These are phyloP conservation scores for Ectropis grisescens DNA, from an alignment of 1,140 invertebrate genomes.

Conservation along the genomic window DNA sequence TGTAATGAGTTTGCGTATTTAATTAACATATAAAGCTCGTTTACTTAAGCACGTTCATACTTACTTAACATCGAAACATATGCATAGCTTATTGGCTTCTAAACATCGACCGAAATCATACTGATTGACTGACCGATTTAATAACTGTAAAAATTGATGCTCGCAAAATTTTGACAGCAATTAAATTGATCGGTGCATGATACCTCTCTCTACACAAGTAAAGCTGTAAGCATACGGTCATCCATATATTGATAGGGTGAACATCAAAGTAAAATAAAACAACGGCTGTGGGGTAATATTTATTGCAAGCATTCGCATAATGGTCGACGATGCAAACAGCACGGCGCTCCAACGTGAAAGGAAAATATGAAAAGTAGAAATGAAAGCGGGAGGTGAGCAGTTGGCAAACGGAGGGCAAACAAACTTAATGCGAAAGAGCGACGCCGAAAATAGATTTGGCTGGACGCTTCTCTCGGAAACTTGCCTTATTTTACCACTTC, in stretches of 20 bases:
- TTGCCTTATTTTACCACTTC: conserved; percentile 7
- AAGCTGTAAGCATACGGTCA: background rate
- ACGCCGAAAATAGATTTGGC: conserved; percentile 17
- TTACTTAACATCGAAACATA: conserved; percentile 15
- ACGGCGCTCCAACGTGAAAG: conserved; percentile 17
- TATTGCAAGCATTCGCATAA: conserved; percentile 39
- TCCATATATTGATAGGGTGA: conserved; percentile 10
- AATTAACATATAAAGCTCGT: no score
- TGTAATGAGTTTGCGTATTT: no score
- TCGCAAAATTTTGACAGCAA: no score
- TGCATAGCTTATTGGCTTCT: conserved; percentile 8
- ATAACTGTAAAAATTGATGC: no score
- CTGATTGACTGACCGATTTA: no score
- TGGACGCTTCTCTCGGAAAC: conserved; percentile 12
- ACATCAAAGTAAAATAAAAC: conserved; percentile 56
- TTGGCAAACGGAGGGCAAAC: conserved; percentile 22
- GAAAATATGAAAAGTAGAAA: conserved; percentile 33
- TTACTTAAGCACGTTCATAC: no score
- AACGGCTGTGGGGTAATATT: conserved; percentile 51
- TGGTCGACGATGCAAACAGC: conserved; percentile 21
- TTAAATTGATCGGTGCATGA: no score
- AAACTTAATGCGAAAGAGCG: conserved; percentile 24
- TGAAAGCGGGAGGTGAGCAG: conserved; percentile 26
- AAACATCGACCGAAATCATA: conserved; percentile 9
- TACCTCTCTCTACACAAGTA: no score